These are phyloP conservation scores for Troglohyphantes excavatus DNA, from an alignment of 2,888 invertebrate genomes.

Conservation along the genomic window DNA sequence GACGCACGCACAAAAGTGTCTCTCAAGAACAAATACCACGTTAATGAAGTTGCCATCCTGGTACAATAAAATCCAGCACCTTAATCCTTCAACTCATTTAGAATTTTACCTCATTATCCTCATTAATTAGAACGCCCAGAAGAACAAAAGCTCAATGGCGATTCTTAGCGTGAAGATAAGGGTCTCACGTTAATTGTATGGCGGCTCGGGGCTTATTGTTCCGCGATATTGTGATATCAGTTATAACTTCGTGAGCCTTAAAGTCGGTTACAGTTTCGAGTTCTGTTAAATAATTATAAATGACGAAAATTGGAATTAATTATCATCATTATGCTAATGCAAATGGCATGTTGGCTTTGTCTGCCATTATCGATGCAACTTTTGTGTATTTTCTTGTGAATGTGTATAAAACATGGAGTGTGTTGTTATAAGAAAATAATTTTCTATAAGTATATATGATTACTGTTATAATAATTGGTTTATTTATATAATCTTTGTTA, in stretches of 20 bases:
- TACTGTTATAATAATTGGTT: too few species aligned
- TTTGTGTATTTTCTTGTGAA: too few species aligned
- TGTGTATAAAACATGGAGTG: too few species aligned
- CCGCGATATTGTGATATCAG: background rate
- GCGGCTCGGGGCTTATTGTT: background rate
- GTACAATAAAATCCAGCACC: slow-evolving; percentile 25
- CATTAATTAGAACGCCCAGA: slow-evolving; percentile 49
- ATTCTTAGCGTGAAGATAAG: slow-evolving; percentile 26
- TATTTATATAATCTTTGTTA: too few species aligned
- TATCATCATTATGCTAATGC: background rate
- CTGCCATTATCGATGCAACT: too few species aligned
- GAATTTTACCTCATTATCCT: slow-evolving; percentile 40
- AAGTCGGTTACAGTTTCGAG: background rate
- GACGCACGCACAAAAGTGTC: slow-evolving; percentile 31
- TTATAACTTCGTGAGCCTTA: background rate
- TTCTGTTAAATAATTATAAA: background rate
- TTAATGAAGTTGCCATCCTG: slow-evolving; percentile 38
- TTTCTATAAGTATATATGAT: too few species aligned
- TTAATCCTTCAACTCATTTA: slow-evolving; percentile 20
- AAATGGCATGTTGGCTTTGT: background rate
- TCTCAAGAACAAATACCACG: slow-evolving; percentile 20
- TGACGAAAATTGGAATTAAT: background rate
- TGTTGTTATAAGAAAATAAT: too few species aligned
- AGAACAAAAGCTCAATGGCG: slow-evolving; percentile 44
- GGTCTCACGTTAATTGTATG: background rate